Conservation (phyloP, 2,888 invertebrate species). For the Euplagia quadripunctaria region DNA sequence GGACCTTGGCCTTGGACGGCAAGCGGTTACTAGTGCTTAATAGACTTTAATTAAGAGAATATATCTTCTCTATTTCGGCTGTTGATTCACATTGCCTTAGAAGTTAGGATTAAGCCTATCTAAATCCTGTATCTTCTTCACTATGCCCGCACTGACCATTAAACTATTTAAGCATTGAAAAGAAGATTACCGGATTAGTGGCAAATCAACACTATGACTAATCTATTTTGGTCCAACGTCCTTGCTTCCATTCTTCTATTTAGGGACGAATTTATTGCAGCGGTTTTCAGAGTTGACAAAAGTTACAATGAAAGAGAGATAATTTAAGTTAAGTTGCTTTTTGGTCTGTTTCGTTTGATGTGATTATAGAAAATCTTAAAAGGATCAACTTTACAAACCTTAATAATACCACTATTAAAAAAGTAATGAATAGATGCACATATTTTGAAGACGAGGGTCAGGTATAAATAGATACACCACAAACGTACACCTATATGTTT, state of each 20-base stretch:
- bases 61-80: not conserved
- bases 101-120: not conserved
- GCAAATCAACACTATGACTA: not conserved
- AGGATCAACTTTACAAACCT: no score
- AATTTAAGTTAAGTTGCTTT: not conserved
- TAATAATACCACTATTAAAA: no score
- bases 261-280: not conserved
- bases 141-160: not conserved
- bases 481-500: no score
- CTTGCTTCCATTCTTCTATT: not conserved
- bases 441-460: no score
- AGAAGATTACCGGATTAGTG: not conserved
- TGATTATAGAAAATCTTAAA: no score
- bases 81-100: not conserved
- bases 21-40: not conserved
- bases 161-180: not conserved
- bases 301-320: not conserved
- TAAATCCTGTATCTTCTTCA: not conserved
- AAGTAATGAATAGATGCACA: no score
- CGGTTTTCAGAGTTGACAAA: not conserved
- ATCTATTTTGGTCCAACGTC: not conserved
- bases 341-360: no score
- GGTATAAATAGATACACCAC: no score
- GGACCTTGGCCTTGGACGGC: not conserved
- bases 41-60: not conserved